Evolutionary conservation across 2,113 vertebrate species (phyloP), one percentile per base, ranked within the genome.

Genomic region (Macaca mulatta): DNA sequence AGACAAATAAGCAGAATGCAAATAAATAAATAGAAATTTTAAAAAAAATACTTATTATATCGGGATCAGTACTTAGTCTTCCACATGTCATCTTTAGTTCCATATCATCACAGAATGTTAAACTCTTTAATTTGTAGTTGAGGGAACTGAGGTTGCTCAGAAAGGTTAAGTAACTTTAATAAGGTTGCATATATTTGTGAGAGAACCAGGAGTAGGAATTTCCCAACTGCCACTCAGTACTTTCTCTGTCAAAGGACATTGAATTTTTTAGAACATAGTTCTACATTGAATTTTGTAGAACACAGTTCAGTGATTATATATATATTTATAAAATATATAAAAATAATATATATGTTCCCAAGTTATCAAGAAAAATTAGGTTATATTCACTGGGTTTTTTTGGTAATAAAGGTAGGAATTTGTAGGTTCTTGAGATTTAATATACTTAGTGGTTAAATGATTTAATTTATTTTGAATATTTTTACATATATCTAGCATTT

Each of bases 401-500:
- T 70, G 64, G 57, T 84, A 91, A 89, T 69, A 35, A 67, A 93
- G 48, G 17, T 59, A 93, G 70, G 23, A 80, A 84, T 83, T 93
- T 90, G 18, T 81, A 72, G 32, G 79, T 83, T 52, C 52, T 92
- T 92, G 80, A 67, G 32, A 81, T 75, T 94, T 55, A 45, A 3
- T 88, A 72, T 85, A 75, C 55, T 75, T 91, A 94, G 81, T 57
- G 40, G 25, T 88, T 75, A 83, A 95, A 74, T 88, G 70, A 78
- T 35, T 90, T 12, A 27, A 32, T 84, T 91, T 50, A 59, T 85
- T 20, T 89, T 13, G 18, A 8, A 69, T 79, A 81, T 74, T 88
- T 93, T 96, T 78, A 83, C 75, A 5, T 90, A 55, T 93, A n/a
- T 75, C 84, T 87, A 45, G 17, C 50, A 32, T 82, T 57, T 75